phyloP scores from a whole-genome alignment of 37 sponge, comb jelly and placozoan species.

The Hexactinellida sp. region DNA sequence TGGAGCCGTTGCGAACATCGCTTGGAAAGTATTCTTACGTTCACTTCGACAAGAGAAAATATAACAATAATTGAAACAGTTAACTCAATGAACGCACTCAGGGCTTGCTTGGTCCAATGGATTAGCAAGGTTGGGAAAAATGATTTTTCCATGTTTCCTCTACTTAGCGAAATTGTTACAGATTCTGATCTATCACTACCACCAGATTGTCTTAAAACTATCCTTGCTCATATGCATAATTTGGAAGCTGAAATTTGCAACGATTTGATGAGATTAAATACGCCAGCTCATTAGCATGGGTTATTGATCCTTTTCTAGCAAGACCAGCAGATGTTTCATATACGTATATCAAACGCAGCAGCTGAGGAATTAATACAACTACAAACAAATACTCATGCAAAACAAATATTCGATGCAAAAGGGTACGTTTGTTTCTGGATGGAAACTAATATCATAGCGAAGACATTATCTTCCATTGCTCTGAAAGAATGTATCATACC shows the following conservation, averaged over 20 bases:
- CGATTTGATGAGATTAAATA: not conserved
- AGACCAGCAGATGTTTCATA: not conserved
- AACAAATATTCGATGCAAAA: not conserved
- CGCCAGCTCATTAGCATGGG: not conserved
- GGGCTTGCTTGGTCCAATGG: not conserved
- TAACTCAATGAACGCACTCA: not conserved
- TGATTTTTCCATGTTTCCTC: not conserved
- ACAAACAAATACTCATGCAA: not conserved
- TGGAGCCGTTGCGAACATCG: too few species aligned
- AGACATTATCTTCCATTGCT: conserved; percentile 12
- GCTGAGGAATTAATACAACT: too few species aligned
- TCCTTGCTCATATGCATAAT: not conserved
- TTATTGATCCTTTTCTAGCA: not conserved
- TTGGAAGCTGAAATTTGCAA: not conserved
- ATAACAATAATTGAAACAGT: not conserved
- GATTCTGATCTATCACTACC: not conserved
- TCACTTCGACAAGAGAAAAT: not conserved
- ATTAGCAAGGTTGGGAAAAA: not conserved
- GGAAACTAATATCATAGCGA: not conserved
- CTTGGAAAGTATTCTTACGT: too few species aligned
- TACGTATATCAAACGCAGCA: not conserved
- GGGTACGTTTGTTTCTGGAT: not conserved
- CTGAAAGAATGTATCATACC: not conserved
- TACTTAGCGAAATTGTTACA: not conserved
- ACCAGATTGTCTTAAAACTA: not conserved